Evolutionary conservation across 2,888 invertebrate genomes (phyloP).

Genomic region (Hecatera dysodea): DNA sequence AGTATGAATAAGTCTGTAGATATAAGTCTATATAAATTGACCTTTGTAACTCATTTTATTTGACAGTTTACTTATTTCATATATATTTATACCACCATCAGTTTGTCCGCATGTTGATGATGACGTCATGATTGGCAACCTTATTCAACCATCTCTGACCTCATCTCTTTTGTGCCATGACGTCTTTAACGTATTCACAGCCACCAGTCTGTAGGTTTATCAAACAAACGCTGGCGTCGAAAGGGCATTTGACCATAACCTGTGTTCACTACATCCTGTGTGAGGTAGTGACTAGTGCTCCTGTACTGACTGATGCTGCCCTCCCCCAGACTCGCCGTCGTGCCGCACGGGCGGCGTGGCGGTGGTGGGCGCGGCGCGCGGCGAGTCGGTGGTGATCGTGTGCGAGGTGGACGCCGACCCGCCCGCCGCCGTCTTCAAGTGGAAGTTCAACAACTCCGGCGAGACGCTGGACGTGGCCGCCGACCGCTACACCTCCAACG

Average conservation of each 20-base stretch:
- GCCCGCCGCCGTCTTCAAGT: constrained; percentile 96
- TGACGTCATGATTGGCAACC: neutral
- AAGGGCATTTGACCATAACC: no score
- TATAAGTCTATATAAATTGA: no score
- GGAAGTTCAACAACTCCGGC: constrained; percentile 98
- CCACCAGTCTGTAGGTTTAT: no score
- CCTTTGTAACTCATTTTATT: no score
- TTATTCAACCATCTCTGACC: neutral
- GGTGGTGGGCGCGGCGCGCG: constrained; percentile 96
- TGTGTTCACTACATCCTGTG: no score
- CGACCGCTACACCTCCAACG: constrained; percentile 95
- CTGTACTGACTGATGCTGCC: no score
- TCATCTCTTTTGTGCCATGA: neutral
- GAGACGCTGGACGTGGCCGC: constrained; percentile 96
- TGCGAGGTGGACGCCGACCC: constrained; percentile 98
- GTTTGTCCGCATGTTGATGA: no score
- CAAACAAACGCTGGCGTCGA: no score
- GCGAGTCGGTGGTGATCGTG: constrained; percentile 96
- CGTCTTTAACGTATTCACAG: neutral
- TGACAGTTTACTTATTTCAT: no score
- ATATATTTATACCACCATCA: no score
- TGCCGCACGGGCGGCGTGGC: constrained; percentile 94
- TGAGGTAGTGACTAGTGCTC: no score
- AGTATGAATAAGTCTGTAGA: neutral
- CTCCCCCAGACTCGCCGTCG: constrained; percentile 93